Evolutionary conservation across 2,113 vertebrate species (phyloP), one percentile per base, ranked within the genome.

Genomic region (Uria aalge): DNA sequence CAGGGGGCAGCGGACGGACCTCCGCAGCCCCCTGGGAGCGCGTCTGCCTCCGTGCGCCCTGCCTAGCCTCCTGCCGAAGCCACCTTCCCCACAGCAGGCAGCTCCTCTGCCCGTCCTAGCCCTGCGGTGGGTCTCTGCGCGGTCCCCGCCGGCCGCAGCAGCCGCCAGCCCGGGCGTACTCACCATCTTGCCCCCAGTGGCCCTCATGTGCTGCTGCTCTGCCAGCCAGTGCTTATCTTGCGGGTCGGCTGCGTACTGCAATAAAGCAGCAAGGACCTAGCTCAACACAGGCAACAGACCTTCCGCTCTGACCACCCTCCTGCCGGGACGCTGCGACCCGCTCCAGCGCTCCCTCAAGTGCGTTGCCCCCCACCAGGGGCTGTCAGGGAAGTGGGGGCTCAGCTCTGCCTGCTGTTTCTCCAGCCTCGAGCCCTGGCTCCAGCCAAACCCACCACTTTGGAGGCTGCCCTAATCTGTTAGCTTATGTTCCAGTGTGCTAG

Each of bases 191-290:
- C 99, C 99, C 73, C 99, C 99, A 1, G 99, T 99, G 14, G 99
- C 99, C 94, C 99, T 98, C 99, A 99, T 99, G 98, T 99, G 99
- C 85, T 99, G 99, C 94, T 99, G 98, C 95, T 99, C 99, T 24
- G 99, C 99, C 96, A 99, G 98, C 99, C 99, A 99, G 97, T 99
- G 99, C 97, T 99, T 99, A 94, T 99, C 99, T 94, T 99, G 99
- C 8, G 99, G 98, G 85, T 99, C 99, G 4, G 99, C 99, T 7
- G 99, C 99, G 5, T 99, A 99, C 99, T 99, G 98, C 85, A 94
- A 98, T 17, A 86, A 76, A 93, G 91, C 95, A 57, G 82, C 67
- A 24, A 94, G 96, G 94, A 59, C 82, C 47, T 27, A 59, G 94
- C 96, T 96, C 92, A 97, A 78, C 59, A 59, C 43, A 15, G 72